A percentile compares a stretch with the other conserved stretches of the same genome.
Conservation (phyloP, 2,888 invertebrate species). For the Andrena flavipes region DNA sequence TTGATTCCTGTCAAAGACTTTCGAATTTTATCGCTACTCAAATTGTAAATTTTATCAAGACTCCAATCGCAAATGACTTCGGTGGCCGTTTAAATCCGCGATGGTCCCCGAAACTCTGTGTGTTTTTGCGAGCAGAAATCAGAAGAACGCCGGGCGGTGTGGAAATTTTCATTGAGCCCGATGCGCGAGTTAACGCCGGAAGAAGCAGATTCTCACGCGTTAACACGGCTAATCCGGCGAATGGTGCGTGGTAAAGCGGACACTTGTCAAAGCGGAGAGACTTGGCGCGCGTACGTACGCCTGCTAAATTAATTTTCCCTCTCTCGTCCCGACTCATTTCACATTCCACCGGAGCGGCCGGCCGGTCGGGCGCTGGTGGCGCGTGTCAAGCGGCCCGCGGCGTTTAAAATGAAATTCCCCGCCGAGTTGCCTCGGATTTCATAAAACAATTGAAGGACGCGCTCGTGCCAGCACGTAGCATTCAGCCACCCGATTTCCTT, state of each 20-base stretch:
- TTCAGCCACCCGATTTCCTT: constrained; percentile 2
- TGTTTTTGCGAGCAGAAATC: not conserved
- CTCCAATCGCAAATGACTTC: not conserved
- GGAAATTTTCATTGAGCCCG: constrained; percentile 45
- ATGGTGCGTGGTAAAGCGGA: constrained; percentile 58
- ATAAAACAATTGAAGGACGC: constrained; percentile 57
- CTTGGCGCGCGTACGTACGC: constrained; percentile 61
- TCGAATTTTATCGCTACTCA: too few relatives aligned
- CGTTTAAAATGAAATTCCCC: constrained; percentile 64
- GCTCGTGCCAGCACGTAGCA: not conserved
- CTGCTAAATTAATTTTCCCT: constrained; percentile 76
- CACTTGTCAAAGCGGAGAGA: constrained; percentile 57
- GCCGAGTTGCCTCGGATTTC: constrained; percentile 68
- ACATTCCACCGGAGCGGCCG: constrained; percentile 70
- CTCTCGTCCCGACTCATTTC: constrained; percentile 68
- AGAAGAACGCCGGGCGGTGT: not conserved
- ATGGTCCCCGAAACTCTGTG: not conserved
- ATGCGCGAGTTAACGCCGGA: constrained; percentile 42
- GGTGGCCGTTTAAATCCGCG: too few relatives aligned
- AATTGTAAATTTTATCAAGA: too few relatives aligned
- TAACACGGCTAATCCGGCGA: constrained; percentile 54
- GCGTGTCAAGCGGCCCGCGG: constrained; percentile 52
- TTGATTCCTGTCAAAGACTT: too few relatives aligned
- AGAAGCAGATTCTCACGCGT: constrained; percentile 53
- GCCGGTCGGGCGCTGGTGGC: constrained; percentile 42